Base-by-base conservation (phyloP, 2,888 invertebrate genomes). In the Scaptodrosophila latifasciaeformis region DNA sequence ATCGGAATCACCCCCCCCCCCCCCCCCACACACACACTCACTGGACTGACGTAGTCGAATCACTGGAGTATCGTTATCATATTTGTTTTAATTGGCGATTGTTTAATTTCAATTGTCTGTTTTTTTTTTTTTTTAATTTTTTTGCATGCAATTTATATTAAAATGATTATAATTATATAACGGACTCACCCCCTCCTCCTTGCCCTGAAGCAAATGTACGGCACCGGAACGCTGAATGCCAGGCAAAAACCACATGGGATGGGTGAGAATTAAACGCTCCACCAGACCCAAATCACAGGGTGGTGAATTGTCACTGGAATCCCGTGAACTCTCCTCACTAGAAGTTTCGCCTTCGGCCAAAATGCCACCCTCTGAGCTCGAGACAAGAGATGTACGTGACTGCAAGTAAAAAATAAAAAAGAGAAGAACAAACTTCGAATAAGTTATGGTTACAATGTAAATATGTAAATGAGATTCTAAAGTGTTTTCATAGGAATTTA, bases 201-300 rank as follows among this genome's bases (percentile, higher is more conserved):
- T 95, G 80, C 95, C 95, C 87, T 97, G 96, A 44, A 98, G 90
- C 70, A 97, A 90, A 87, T 97, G 97, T 71, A 96, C 94, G 19
- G 96, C 96, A 3, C 96, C 97, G 50, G 95, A 94, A 65, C 97
- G 90, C 83, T 96, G 96, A 48, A 97, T 94, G 31, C 96, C 95
- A 0, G 96, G 95, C 60, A 97, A 89, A 86, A 95, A 97, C 98
- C 98, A 98, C 79, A 98, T 95, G 37, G 96, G 95, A 87, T 97
- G 96, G 27, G 96, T 95, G 67, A 96, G 90, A 82, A 96, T 92
- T 70, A 97, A 90, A 65, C 96, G 90, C 86, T 97, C 97, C 82
- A 95, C 89, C 64, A 96, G 88, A 17, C 93, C 92, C 82, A 96
- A 92, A 88, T 93, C 93, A 85, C 95, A 95, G 62, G 94, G 93